Evolutionary conservation across 2,888 invertebrate genomes (phyloP).

Genomic region (Folsomia manolachei): DNA sequence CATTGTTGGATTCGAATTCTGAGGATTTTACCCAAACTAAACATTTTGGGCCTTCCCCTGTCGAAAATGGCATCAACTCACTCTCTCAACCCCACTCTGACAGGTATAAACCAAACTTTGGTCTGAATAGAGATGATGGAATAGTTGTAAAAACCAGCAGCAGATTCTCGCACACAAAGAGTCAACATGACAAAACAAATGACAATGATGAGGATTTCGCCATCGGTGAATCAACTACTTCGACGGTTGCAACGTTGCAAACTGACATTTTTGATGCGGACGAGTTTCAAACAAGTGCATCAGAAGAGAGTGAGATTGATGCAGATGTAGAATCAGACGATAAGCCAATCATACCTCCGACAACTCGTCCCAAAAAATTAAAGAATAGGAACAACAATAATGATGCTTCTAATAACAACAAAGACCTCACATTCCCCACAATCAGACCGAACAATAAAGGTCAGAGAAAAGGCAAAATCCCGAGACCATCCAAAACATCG

Average conservation of each 20-base stretch:
- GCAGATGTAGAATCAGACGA: neutral
- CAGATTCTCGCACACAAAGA: neutral
- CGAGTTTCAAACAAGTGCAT: slow-evolving; percentile 23
- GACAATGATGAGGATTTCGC: neutral
- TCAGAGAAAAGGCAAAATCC: neutral
- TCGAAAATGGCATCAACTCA: neutral
- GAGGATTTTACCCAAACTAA: neutral
- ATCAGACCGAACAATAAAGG: neutral
- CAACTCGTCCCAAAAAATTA: neutral
- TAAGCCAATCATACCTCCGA: neutral
- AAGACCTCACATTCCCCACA: neutral
- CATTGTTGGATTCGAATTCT: neutral
- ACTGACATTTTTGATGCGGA: slow-evolving; percentile 29
- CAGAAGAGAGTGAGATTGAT: slow-evolving; percentile 7
- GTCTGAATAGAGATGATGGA: neutral
- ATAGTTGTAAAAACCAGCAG: neutral
- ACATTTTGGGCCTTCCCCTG: neutral
- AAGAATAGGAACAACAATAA: neutral
- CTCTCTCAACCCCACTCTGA: neutral
- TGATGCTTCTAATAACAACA: neutral
- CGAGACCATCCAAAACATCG: neutral
- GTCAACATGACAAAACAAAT: neutral
- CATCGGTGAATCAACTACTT: neutral
- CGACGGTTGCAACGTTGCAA: slow-evolving; percentile 27
- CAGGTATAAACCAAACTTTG: neutral